Conservation (phyloP, 1,140 invertebrate genomes). For the Saccostrea cuccullata region DNA sequence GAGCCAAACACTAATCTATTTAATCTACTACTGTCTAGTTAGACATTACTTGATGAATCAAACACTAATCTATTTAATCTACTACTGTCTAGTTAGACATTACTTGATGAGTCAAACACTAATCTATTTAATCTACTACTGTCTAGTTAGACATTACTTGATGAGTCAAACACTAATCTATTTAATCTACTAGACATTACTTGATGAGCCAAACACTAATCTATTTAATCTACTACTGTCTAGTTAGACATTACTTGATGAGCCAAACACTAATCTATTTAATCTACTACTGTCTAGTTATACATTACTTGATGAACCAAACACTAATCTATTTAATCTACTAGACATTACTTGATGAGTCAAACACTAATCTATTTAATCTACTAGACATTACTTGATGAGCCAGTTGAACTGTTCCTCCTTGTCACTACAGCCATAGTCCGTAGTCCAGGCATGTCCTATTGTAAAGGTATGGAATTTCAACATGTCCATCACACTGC, state of each 20-base stretch:
- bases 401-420: constrained; percentile 93
- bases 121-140: background rate
- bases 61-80: background rate
- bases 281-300: too few species aligned
- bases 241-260: constrained; percentile 85
- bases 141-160: constrained; percentile 82
- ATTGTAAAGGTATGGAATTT: constrained; percentile 99
- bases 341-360: constrained; percentile 85
- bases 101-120: constrained; percentile 87
- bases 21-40: background rate
- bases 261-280: constrained; percentile 82
- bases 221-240: background rate
- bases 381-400: constrained; percentile 83
- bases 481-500: constrained; percentile 97
- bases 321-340: background rate
- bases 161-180: constrained; percentile 83
- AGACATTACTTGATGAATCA: constrained; percentile 87
- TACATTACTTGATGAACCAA: constrained; percentile 87
- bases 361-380: constrained; percentile 76
- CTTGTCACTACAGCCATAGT: constrained; percentile 95
- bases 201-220: too few species aligned
- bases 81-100: constrained; percentile 42
- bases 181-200: too few species aligned
- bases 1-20: constrained; percentile 81
- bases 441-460: constrained; percentile 96